A percentile compares a stretch with the other conserved stretches of the same genome.
These are phyloP conservation scores for Anser cygnoides DNA, from an alignment of 2,113 vertebrate genomes.

Conservation along the genomic window DNA sequence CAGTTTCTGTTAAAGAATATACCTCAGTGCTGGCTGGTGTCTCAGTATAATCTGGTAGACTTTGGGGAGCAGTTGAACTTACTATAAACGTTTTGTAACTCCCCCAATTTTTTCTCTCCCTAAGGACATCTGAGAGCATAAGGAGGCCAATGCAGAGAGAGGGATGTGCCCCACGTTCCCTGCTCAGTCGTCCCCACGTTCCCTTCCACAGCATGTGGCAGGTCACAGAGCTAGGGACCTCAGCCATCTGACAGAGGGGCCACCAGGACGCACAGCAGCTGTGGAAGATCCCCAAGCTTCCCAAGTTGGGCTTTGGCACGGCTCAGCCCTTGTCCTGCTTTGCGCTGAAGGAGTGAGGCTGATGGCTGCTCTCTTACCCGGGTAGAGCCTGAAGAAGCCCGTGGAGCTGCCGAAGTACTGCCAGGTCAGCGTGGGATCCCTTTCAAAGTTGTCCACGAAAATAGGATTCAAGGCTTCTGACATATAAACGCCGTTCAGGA, in stretches of 20 bases:
- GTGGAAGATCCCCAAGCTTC: neutral
- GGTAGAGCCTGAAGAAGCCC: slow-evolving; percentile 96
- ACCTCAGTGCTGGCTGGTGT: neutral
- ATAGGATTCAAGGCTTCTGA: slow-evolving; percentile 92
- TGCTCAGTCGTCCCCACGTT: neutral
- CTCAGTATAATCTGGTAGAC: fast-evolving
- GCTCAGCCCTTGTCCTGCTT: neutral
- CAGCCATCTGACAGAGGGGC: neutral
- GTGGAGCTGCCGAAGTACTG: slow-evolving; percentile 96
- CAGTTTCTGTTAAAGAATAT: neutral
- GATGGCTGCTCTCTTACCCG: slow-evolving; percentile 75
- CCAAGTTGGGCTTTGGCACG: neutral
- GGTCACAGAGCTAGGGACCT: neutral
- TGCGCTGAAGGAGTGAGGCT: fast-evolving
- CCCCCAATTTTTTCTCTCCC: neutral
- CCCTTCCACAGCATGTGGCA: neutral
- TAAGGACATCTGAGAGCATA: neutral
- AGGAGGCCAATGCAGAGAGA: neutral
- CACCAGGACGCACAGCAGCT: neutral
- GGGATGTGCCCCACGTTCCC: neutral
- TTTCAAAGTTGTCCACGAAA: slow-evolving; percentile 92
- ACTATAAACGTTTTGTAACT: neutral
- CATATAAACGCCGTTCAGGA: slow-evolving; percentile 94
- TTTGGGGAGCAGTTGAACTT: neutral
- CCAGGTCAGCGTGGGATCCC: slow-evolving; percentile 94